Conservation (phyloP, 2,113 vertebrate genomes). For the Heloderma charlesbogerti region DNA sequence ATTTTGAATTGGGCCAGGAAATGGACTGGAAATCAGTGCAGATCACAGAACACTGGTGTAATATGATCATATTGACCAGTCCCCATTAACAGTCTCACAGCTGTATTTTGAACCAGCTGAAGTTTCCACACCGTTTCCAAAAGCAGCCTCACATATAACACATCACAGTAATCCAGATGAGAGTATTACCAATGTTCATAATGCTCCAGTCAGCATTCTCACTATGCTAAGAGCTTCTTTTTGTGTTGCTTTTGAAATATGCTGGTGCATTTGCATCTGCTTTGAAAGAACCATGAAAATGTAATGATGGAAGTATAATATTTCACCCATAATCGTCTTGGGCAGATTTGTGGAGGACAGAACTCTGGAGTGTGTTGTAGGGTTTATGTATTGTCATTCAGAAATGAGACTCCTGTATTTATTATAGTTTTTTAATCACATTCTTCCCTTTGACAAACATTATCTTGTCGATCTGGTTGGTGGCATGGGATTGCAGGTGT, state of each 20-base stretch:
- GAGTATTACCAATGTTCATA: constrained; percentile 20
- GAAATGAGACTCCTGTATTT: not conserved
- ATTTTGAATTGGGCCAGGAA: too few relatives aligned
- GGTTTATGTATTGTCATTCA: not conserved
- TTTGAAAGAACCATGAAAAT: constrained; percentile 6
- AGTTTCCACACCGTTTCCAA: too few relatives aligned
- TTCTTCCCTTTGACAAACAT: not conserved
- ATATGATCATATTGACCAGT: too few relatives aligned
- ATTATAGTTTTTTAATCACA: not conserved
- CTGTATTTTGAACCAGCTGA: too few relatives aligned
- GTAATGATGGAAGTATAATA: not conserved
- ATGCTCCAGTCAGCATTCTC: constrained; percentile 33
- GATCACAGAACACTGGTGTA: too few relatives aligned
- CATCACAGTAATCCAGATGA: too few relatives aligned
- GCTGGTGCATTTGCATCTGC: not conserved
- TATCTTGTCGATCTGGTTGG: not conserved
- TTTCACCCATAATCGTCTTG: not conserved
- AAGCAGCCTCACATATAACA: too few relatives aligned
- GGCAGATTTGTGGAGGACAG: not conserved
- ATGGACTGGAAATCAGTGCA: too few relatives aligned
- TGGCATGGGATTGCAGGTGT: not conserved
- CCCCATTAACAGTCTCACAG: too few relatives aligned
- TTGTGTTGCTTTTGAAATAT: not conserved
- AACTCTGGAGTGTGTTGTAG: not conserved
- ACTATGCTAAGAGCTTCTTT: not conserved